phyloP scores from a whole-genome alignment of 2,113 vertebrate species.

The Brachyistius frenatus region DNA sequence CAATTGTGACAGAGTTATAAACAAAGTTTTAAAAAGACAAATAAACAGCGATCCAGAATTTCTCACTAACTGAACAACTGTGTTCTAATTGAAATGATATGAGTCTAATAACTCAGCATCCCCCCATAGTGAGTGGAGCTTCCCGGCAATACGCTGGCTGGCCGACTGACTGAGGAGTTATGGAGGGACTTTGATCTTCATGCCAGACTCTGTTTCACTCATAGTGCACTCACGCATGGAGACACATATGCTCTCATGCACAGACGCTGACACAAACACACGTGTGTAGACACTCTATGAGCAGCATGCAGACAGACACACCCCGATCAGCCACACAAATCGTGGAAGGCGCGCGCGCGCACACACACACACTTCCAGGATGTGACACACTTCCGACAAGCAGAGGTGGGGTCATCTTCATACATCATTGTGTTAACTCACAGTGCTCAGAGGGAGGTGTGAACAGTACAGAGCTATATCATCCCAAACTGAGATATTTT shows the following conservation, averaged over 20 bases:
- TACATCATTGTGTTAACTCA: background rate
- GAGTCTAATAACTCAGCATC: slow-evolving; percentile 62
- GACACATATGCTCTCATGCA: slow-evolving; percentile 57
- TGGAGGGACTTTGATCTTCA: slow-evolving; percentile 75
- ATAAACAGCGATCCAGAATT: background rate
- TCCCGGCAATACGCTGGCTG: slow-evolving; percentile 66
- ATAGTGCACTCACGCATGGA: slow-evolving; percentile 59
- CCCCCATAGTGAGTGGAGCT: slow-evolving; percentile 55
- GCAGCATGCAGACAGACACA: slow-evolving; percentile 18
- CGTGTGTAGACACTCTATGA: slow-evolving; percentile 20
- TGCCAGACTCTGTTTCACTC: slow-evolving; percentile 67
- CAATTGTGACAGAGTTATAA: background rate
- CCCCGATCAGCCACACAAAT: slow-evolving; percentile 1
- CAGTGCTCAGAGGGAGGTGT: slow-evolving; percentile 10
- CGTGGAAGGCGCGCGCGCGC: background rate
- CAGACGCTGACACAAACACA: slow-evolving; percentile 59
- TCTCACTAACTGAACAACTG: slow-evolving; percentile 52
- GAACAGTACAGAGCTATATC: background rate
- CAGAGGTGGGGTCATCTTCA: slow-evolving; percentile 25
- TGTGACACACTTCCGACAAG: slow-evolving; percentile 47
- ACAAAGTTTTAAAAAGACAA: slow-evolving; percentile 1
- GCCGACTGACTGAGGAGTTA: slow-evolving; percentile 62
- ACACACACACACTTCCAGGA: slow-evolving; percentile 34
- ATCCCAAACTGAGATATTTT: slow-evolving; percentile 45
- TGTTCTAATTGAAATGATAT: slow-evolving; percentile 70